Percentiles rank a stretch among this genome's conserved stretches.
These are phyloP conservation scores for Apteryx owenii DNA, from an alignment of 2,113 vertebrate genomes.

Conservation along the genomic window DNA sequence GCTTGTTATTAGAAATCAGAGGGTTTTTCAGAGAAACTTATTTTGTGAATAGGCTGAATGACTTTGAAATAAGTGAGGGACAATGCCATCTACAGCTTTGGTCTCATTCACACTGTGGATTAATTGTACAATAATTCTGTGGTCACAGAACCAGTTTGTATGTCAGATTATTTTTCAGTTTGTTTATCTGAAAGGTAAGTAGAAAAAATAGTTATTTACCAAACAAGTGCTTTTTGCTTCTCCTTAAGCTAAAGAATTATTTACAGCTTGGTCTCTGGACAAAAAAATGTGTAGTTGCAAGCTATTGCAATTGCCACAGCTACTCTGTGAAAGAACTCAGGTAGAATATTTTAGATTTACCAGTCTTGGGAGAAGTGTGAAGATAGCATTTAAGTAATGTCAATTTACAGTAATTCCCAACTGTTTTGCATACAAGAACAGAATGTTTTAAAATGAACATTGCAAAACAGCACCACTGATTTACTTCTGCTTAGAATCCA, in stretches of 20 bases:
- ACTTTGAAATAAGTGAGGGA: neutral
- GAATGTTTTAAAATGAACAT: neutral
- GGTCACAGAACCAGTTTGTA: neutral
- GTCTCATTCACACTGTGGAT: neutral
- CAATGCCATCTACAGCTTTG: neutral
- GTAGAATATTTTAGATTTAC: neutral
- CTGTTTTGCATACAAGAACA: neutral
- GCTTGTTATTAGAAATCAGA: constrained; percentile 32
- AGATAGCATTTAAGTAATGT: neutral
- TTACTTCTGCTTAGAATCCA: neutral
- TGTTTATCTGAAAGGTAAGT: neutral
- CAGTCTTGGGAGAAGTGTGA: neutral
- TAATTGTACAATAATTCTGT: neutral
- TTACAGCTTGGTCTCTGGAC: neutral
- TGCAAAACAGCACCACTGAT: neutral
- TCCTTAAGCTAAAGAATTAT: neutral
- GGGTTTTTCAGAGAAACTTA: neutral
- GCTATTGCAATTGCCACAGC: neutral
- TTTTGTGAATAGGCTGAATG: neutral
- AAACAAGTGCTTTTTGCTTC: neutral
- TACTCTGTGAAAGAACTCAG: neutral
- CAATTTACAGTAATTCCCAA: neutral
- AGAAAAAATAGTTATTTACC: neutral
- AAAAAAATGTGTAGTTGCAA: rapidly evolving
- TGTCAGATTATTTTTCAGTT: neutral